Evolutionary conservation across 2,888 invertebrate species (phyloP).

Genomic region (Norana najaformis): DNA sequence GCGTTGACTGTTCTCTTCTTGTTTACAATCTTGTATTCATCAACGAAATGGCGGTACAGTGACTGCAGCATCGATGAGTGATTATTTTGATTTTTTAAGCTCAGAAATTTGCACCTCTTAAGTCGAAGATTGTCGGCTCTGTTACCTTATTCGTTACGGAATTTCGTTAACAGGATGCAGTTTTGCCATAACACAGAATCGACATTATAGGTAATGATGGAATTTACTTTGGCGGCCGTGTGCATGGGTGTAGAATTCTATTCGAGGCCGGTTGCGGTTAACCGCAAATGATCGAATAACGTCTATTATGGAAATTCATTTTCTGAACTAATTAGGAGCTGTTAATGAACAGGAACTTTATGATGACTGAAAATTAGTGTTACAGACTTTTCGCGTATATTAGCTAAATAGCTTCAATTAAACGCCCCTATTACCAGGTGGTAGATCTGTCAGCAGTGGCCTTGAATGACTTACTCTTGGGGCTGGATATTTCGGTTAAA

Average conservation of each 20-base stretch:
- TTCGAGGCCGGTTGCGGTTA: not conserved
- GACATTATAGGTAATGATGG: conserved; percentile 13
- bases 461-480: too few relatives aligned
- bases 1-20: not conserved
- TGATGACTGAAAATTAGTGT: too few relatives aligned
- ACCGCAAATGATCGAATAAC: not conserved
- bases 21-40: not conserved
- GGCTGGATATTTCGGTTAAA: too few relatives aligned
- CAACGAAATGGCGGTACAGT: not conserved
- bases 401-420: too few relatives aligned
- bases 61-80: not conserved
- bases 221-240: not conserved
- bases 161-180: not conserved
- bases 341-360: not conserved
- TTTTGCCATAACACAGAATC: not conserved
- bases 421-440: too few relatives aligned
- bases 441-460: too few relatives aligned
- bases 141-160: not conserved
- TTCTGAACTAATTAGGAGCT: not conserved
- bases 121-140: not conserved
- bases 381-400: too few relatives aligned
- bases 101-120: not conserved
- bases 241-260: not conserved
- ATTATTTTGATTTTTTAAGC: not conserved
- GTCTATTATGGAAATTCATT: too few relatives aligned